phyloP scores from a whole-genome alignment of 1,140 invertebrate genomes.

The Dinothrombium tinctorium region DNA sequence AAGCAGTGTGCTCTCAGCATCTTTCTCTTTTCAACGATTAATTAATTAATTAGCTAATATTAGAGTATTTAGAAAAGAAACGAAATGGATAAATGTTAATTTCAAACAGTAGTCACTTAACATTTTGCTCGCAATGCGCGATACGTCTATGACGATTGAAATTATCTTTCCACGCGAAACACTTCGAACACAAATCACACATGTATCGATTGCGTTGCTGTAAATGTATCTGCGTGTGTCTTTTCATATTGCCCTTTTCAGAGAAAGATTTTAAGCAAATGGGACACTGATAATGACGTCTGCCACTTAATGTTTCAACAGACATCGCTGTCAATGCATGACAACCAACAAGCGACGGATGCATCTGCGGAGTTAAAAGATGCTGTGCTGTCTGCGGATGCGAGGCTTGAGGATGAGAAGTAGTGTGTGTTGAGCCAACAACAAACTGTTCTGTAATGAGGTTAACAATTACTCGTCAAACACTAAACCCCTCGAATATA shows the following conservation, averaged over 20 bases:
- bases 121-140: slow-evolving; percentile 8
- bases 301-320: not conserved
- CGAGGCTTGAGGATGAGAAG: not conserved
- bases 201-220: slow-evolving; percentile 13
- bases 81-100: not conserved
- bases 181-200: slow-evolving; percentile 14
- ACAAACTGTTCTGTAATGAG: too few species aligned
- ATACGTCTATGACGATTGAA: slow-evolving; percentile 14
- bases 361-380: not conserved
- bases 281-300: slow-evolving; percentile 13
- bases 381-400: not conserved
- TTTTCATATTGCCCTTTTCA: slow-evolving; percentile 15
- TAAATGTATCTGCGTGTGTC: slow-evolving; percentile 16
- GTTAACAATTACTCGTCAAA: too few species aligned
- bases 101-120: not conserved
- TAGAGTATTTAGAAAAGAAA: not conserved
- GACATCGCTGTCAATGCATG: not conserved
- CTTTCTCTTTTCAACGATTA: not conserved
- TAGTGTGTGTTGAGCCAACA: too few species aligned
- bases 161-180: slow-evolving; percentile 16
- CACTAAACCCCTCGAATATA: too few species aligned
- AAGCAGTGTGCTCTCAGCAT: not conserved
- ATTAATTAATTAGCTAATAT: too few species aligned
- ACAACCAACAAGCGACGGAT: slow-evolving; percentile 2
- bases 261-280: slow-evolving; percentile 15